Conservation (phyloP, 1,140 invertebrate genomes). For the Orius insidiosus region DNA sequence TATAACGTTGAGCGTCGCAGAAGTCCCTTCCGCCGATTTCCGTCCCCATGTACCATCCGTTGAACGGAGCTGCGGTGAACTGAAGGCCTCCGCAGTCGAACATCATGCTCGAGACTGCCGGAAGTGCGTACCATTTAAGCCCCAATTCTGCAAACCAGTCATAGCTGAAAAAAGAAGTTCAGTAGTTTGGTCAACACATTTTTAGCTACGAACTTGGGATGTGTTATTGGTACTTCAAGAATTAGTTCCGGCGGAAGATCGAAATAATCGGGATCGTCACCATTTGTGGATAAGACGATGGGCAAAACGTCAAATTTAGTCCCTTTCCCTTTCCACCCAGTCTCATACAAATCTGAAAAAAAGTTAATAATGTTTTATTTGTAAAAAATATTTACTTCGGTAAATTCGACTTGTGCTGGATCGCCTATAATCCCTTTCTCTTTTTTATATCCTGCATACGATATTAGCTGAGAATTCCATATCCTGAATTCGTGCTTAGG, state of each 20-base stretch:
- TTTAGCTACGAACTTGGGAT: slow-evolving; percentile 89
- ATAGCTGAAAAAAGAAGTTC: no score
- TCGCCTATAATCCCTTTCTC: slow-evolving; percentile 59
- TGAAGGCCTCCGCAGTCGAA: slow-evolving; percentile 89
- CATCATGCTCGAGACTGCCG: slow-evolving; percentile 72
- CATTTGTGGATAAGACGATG: slow-evolving; percentile 75
- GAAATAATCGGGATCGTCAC: slow-evolving; percentile 89
- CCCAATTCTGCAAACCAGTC: slow-evolving; percentile 73
- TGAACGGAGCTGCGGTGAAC: slow-evolving; percentile 84
- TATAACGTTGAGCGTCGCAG: slow-evolving; percentile 71
- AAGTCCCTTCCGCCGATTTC: slow-evolving; percentile 85
- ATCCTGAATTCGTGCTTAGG: slow-evolving; percentile 74
- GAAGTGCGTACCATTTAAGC: slow-evolving; percentile 78
- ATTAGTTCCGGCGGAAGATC: slow-evolving; percentile 79
- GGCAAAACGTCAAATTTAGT: slow-evolving; percentile 77
- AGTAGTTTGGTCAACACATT: no score
- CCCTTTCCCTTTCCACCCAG: slow-evolving; percentile 73
- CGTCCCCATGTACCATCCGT: slow-evolving; percentile 95
- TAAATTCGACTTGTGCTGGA: slow-evolving; percentile 71
- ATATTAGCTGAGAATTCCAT: slow-evolving; percentile 79
- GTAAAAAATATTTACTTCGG: slow-evolving; percentile 47
- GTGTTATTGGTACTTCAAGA: slow-evolving; percentile 64
- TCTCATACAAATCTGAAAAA: slow-evolving; percentile 62
- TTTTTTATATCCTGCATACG: slow-evolving; percentile 68
- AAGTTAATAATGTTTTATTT: no score